Evolutionary conservation across 1,140 invertebrate species (phyloP).

Genomic region (Planococcus citri): DNA sequence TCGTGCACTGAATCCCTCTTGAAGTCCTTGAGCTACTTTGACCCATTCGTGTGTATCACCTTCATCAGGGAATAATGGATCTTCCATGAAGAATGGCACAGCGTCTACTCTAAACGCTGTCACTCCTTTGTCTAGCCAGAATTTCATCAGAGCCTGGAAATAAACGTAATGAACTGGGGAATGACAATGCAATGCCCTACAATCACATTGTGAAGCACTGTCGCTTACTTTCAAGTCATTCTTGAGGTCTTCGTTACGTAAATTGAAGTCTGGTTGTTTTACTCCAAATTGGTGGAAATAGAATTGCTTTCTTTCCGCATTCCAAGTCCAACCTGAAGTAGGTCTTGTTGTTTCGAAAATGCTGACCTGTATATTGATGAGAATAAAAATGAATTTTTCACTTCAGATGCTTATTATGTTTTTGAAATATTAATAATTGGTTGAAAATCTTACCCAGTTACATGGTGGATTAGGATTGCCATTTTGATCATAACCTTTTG

Average conservation of each 20-base stretch:
- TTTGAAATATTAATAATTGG: too few relatives aligned
- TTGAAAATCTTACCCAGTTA: conserved; percentile 67
- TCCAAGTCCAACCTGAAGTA: conserved; percentile 58
- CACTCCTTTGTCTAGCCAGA: conserved; percentile 53
- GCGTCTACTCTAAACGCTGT: conserved; percentile 57
- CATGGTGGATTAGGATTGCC: conserved; percentile 44
- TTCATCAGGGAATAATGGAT: conserved; percentile 33
- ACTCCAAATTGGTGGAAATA: conserved; percentile 27
- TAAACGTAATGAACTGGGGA: conserved; percentile 31
- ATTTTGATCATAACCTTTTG: conserved; percentile 32
- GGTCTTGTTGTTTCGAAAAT: too few relatives aligned
- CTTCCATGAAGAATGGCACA: conserved; percentile 38
- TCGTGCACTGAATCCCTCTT: conserved; percentile 16
- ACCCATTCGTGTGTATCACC: conserved; percentile 24
- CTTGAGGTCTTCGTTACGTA: neutral
- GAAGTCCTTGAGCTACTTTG: conserved; percentile 29
- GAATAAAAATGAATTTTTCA: too few relatives aligned
- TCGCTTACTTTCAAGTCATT: conserved; percentile 20
- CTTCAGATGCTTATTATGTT: too few relatives aligned
- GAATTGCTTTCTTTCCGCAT: conserved; percentile 44
- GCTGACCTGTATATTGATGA: conserved; percentile 41
- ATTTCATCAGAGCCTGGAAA: conserved; percentile 37
- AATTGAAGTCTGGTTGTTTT: too few relatives aligned
- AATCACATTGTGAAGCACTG: conserved; percentile 32
- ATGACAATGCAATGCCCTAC: too few relatives aligned